Evolutionary conservation across 1,140 invertebrate species (phyloP).

Genomic region (Drosophila carrolli): DNA sequence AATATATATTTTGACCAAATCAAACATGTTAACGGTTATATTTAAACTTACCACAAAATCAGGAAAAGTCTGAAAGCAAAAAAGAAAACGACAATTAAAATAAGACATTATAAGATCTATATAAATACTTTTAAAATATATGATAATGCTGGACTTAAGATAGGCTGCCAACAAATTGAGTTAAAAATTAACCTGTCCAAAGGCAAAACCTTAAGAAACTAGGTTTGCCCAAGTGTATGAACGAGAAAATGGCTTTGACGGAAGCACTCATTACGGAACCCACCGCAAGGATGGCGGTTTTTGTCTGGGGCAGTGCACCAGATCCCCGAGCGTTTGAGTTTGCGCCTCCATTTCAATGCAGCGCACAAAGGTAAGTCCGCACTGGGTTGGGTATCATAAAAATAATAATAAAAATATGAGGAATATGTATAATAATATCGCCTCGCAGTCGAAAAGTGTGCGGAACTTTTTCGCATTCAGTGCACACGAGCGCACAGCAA

Average conservation of each 20-base stretch:
- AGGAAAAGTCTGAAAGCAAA: constrained; percentile 16
- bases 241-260: constrained; percentile 49
- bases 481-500: constrained; percentile 75
- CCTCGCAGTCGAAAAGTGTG: constrained; percentile 65
- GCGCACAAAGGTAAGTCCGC: constrained; percentile 51
- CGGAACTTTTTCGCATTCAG: constrained; percentile 78
- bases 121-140: no score
- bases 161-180: neutral
- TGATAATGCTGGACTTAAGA: no score
- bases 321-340: constrained; percentile 38
- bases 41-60: constrained; percentile 13
- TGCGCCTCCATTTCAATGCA: constrained; percentile 44
- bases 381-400: constrained; percentile 23
- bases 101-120: neutral
- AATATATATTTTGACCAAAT: no score
- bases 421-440: constrained; percentile 62
- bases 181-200: neutral
- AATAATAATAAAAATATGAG: constrained; percentile 37
- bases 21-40: no score
- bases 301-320: constrained; percentile 28
- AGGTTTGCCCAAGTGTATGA: constrained; percentile 5
- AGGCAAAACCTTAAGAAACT: neutral
- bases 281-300: constrained; percentile 35
- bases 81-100: neutral
- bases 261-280: constrained; percentile 71